phyloP scores from a whole-genome alignment of 35 echinoderm and acorn worm species.

The Apostichopus parvimensis region DNA sequence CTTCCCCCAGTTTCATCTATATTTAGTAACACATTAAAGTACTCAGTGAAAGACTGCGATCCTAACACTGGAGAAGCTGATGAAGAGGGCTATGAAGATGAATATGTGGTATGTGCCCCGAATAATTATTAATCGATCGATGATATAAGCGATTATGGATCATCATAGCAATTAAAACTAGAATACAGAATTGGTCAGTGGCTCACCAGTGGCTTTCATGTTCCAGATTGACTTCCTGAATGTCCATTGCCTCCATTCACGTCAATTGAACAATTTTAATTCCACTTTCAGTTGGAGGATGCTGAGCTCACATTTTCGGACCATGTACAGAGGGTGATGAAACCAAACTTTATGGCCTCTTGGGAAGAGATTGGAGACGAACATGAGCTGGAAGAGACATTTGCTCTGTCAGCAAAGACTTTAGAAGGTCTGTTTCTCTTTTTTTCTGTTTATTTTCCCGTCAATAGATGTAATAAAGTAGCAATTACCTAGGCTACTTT shows the following conservation, averaged over 20 bases:
- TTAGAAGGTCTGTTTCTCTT: slow-evolving; percentile 80
- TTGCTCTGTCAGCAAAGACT: slow-evolving; percentile 81
- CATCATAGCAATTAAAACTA: too few relatives aligned
- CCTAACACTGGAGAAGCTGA: slow-evolving; percentile 96
- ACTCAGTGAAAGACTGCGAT: slow-evolving; percentile 98
- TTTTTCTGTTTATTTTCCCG: neutral
- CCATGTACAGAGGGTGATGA: slow-evolving; percentile 94
- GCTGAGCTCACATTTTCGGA: slow-evolving; percentile 81
- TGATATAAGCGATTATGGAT: too few relatives aligned
- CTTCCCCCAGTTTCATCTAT: slow-evolving; percentile 71
- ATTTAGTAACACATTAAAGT: slow-evolving; percentile 97
- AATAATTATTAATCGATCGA: too few relatives aligned
- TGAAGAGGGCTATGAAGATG: slow-evolving; percentile 98
- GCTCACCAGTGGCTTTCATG: too few relatives aligned
- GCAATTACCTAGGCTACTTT: too few relatives aligned
- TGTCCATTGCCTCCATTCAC: too few relatives aligned
- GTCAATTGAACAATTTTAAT: neutral
- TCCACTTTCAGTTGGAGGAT: slow-evolving; percentile 80
- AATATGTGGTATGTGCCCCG: slow-evolving; percentile 92
- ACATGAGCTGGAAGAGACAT: slow-evolving; percentile 90
- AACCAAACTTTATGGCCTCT: slow-evolving; percentile 96
- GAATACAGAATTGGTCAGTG: too few relatives aligned
- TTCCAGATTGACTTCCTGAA: too few relatives aligned
- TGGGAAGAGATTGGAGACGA: slow-evolving; percentile 99
- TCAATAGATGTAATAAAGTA: too few relatives aligned